Evolutionary conservation across 2,888 invertebrate species (phyloP), one percentile per base, ranked within the genome.

Genomic region (Drosophila peninsularis): DNA sequence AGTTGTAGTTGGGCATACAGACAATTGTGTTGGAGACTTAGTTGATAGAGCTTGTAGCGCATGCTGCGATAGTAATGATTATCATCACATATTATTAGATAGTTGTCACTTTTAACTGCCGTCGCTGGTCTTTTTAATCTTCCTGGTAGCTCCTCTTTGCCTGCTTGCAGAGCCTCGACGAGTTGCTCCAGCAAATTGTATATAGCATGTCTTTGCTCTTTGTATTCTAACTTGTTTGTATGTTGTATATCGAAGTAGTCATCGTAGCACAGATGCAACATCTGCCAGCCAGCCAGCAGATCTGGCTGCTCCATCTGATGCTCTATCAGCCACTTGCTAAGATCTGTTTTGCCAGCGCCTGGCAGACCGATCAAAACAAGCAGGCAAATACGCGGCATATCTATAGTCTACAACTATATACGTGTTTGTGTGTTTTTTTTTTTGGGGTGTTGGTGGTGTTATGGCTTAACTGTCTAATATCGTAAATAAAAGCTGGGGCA

Each of bases 11-110:
- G 91, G 0, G 86, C 88, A 67, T 84, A 92, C 5, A 78, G 57
- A 10, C 88, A 67, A 24, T 55, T 21, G 3, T 74, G 44, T 5
- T 56, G 21, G 24, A 80, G 79, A 9, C 90, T 80, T 11, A 91
- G 39, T 71, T 92, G 91, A 41, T 88, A 88, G 1, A 92, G 60
- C 60, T 91, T 90, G 55, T 91, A 82, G 14, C 92, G 90, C 92
- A 92, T 92, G 27, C 92, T 91, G 54, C 79, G 77, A 61, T 92
- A 92, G 50, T 90, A 92, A 55, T 91, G 87, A 62, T 92, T 92
- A 63, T 92, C 92, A 75, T 92, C 92, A 58, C 91, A 90, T 24
- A 92, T n/a, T 11, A 92, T 79, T 1, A 91, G 5, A 57, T 69
- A 80, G 39, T 82, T 78, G 2, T 57, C 39, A 5, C 24, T 52